phyloP scores from a whole-genome alignment of 2,888 invertebrate species.

The Athripsodes cinereus region DNA sequence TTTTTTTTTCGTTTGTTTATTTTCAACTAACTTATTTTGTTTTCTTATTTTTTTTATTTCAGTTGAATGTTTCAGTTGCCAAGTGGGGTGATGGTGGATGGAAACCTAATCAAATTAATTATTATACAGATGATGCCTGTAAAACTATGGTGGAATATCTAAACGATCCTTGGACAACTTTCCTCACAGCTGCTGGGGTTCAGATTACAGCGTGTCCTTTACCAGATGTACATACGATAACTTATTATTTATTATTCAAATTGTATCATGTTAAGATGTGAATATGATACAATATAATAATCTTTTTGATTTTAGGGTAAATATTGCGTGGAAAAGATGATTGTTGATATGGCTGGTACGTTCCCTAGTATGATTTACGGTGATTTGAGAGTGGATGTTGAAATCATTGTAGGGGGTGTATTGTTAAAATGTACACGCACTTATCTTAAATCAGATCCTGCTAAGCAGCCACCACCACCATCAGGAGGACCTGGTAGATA shows the following conservation, averaged over 20 bases:
- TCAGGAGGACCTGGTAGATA: too few relatives aligned
- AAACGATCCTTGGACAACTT: conserved; percentile 8
- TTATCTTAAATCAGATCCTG: conserved; percentile 11
- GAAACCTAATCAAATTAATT: conserved; percentile 22
- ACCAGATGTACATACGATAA: conserved; percentile 8
- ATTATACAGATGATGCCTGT: conserved; percentile 3
- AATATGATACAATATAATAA: too few relatives aligned
- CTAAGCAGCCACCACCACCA: too few relatives aligned
- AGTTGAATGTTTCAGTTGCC: conserved; percentile 16
- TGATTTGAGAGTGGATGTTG: conserved; percentile 18
- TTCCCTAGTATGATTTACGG: conserved; percentile 24
- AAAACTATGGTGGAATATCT: conserved; percentile 7
- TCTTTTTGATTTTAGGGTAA: conserved; percentile 11
- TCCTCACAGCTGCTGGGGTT: conserved; percentile 11
- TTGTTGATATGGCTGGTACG: conserved; percentile 6
- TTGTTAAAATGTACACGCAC: conserved; percentile 7
- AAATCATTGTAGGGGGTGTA: background rate
- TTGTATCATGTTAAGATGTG: too few relatives aligned
- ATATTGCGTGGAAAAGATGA: conserved; percentile 18
- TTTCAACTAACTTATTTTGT: too few relatives aligned
- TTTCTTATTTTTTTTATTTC: conserved; percentile 4
- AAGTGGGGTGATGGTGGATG: conserved; percentile 26
- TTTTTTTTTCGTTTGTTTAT: too few relatives aligned
- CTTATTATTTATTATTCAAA: too few relatives aligned
- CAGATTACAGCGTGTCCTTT: conserved; percentile 11